Percentiles rank a stretch among this genome's conserved stretches.
Evolutionary conservation across 2,113 vertebrate species (phyloP).

Genomic region (Solea senegalensis): DNA sequence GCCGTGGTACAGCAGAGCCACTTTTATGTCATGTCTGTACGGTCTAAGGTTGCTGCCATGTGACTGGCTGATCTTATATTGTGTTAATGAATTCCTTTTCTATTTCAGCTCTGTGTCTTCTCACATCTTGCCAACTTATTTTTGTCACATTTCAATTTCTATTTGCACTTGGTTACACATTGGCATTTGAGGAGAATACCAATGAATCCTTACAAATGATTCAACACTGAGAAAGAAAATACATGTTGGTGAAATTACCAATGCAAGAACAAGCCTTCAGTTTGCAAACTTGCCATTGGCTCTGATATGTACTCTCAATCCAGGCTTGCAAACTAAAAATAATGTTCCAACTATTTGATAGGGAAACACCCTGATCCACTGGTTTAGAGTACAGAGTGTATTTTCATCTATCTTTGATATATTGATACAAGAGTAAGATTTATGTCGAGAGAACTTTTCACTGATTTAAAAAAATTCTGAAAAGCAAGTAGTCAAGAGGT

Average conservation of each 20-base stretch:
- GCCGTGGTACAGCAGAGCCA: no score
- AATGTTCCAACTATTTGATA: not conserved
- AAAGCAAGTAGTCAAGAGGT: not conserved
- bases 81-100: no score
- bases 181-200: not conserved
- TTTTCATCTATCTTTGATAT: slow-evolving; percentile 13
- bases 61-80: no score
- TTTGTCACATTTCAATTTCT: no score
- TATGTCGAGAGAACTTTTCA: slow-evolving; percentile 7
- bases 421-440: slow-evolving; percentile 19
- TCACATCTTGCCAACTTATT: no score
- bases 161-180: no score
- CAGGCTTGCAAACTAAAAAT: slow-evolving; percentile 3
- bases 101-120: no score
- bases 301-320: not conserved
- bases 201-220: not conserved
- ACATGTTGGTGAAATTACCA: not conserved
- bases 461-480: not conserved
- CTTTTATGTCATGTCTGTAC: no score
- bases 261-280: not conserved
- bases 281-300: not conserved
- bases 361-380: not conserved
- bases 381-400: not conserved
- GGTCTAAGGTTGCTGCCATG: no score
- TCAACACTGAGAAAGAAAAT: not conserved